phyloP scores from a whole-genome alignment of 2,113 vertebrate genomes.

The Anhinga anhinga region DNA sequence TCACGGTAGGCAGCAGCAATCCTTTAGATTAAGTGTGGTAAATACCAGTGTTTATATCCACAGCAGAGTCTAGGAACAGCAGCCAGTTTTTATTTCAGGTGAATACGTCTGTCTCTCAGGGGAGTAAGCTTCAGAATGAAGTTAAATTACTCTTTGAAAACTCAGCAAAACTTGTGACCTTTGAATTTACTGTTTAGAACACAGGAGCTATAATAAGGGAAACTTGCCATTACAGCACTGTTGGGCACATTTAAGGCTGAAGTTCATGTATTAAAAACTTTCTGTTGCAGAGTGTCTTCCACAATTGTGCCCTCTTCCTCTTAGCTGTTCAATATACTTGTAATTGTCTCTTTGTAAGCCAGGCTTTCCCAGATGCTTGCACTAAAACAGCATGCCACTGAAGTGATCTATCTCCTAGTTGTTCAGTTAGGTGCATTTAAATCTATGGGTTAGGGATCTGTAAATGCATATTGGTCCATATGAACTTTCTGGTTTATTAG shows the following conservation, averaged over 20 bases:
- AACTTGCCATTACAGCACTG: not conserved
- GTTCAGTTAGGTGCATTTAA: not conserved
- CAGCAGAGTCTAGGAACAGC: not conserved
- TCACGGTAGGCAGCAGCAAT: not conserved
- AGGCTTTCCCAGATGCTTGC: not conserved
- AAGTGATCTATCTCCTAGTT: not conserved
- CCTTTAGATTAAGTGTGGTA: not conserved
- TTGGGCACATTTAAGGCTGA: not conserved
- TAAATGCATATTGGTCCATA: not conserved
- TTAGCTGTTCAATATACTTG: not conserved
- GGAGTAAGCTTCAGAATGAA: not conserved
- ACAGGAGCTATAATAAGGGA: not conserved
- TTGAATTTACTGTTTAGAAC: not conserved
- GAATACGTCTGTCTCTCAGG: not conserved
- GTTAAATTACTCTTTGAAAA: not conserved
- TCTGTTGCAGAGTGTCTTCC: not conserved
- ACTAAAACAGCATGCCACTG: not conserved
- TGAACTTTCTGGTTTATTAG: not conserved
- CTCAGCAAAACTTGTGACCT: not conserved
- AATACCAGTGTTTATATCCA: not conserved
- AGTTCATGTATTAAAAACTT: not conserved
- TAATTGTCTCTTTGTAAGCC: not conserved
- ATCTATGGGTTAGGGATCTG: rapidly evolving
- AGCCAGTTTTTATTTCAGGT: not conserved
- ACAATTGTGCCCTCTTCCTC: not conserved